phyloP scores from a whole-genome alignment of 2,888 invertebrate species.

The Marronus borbonicus region DNA sequence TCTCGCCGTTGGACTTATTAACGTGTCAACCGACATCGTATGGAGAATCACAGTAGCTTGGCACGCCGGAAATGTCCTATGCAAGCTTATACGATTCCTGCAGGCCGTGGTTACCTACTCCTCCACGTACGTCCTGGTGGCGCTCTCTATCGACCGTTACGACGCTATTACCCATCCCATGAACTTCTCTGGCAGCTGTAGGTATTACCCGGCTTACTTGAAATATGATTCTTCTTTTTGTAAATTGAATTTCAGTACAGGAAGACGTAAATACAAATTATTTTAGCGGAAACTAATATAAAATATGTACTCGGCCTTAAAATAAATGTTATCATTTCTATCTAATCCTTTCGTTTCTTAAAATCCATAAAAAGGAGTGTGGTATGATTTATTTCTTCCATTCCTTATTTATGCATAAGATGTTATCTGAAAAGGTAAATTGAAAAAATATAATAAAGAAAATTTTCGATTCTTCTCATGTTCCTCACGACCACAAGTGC shows the following conservation, averaged over 20 bases:
- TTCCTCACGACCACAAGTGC: not conserved
- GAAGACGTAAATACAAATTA: not conserved
- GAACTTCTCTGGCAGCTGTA: conserved; percentile 96
- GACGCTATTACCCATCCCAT: conserved; percentile 95
- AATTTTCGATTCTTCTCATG: conserved; percentile 14
- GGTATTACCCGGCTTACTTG: conserved; percentile 71
- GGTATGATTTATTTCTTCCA: too few relatives aligned
- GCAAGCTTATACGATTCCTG: conserved; percentile 88
- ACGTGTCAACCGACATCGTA: conserved; percentile 90
- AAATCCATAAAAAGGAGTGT: too few relatives aligned
- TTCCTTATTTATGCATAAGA: too few relatives aligned
- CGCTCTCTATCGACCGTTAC: conserved; percentile 92
- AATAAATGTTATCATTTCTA: too few relatives aligned
- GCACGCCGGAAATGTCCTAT: conserved; percentile 91
- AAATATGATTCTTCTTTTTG: not conserved
- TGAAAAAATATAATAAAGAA: not conserved
- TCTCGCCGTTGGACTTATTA: conserved; percentile 89
- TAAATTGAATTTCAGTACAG: too few relatives aligned
- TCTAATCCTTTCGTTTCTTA: too few relatives aligned
- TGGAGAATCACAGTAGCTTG: conserved; percentile 92
- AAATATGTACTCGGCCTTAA: too few relatives aligned
- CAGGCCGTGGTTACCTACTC: conserved; percentile 93
- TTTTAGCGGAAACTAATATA: not conserved
- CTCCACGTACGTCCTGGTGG: conserved; percentile 93
- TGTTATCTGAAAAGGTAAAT: too few relatives aligned